Base-by-base conservation (phyloP, 1,140 invertebrate genomes). In the Scaptodrosophila lebanonensis region DNA sequence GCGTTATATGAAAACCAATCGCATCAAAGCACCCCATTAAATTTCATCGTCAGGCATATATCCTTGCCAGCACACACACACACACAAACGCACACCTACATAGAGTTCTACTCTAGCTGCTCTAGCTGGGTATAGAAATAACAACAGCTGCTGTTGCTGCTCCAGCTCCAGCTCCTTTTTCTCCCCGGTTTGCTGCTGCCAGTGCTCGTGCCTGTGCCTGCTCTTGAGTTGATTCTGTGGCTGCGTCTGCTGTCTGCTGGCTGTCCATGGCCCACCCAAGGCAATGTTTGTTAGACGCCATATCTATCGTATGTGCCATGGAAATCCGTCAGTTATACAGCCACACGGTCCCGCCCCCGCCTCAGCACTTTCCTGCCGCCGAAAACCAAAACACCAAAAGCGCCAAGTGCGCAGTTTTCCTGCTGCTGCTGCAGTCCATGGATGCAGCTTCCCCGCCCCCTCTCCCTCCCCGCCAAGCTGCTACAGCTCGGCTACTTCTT, bases 21-120 rank as follows among this genome's bases (percentile, higher is more conserved):
- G 84, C 84, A 86, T 86, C 84, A 86, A 86, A 86, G 84, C 84
- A 86, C 84, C 84, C 84, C 84, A 86, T 86, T 86, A 86, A 86
- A 86, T 86, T 85, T 85, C 84, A 85, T 85, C 83, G 79, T 84
- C 83, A 85, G 75, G 72, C 77, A 84, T 84, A 83, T 84, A 82
- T 82, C 76, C 76, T 82, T 76, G 66, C 63, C 66, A 38, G 32
- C 52, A 56, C 22, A 39, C 18, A 50, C 42, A 53, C 56, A 44
- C 13, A 48, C 33, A 33, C 25, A 50, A 29, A 43, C 11, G 29
- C 44, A 32, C 51, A 16, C 17, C 17, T 8, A 52, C 48, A 36
- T 16, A 22, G 40, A 33, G 20, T 61, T 45, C 42, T 35, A 35
- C 54, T n/a, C 48, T 39, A 65, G 40, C 54, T 56, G 47, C 56